Conservation (phyloP, 1,140 invertebrate species). For the Bilobella aurantiaca region DNA sequence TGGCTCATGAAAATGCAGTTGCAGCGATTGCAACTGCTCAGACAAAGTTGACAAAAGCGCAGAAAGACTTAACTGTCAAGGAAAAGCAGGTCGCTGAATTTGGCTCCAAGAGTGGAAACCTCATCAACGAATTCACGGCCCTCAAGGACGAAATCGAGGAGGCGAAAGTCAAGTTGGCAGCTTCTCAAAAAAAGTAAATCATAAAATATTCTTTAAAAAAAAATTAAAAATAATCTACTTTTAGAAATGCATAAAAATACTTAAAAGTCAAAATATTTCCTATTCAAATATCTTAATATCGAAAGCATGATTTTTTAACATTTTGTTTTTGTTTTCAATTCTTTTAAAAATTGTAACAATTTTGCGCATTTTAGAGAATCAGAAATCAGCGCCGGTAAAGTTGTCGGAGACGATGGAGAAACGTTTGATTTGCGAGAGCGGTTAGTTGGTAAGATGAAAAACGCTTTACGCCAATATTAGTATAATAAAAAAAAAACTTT, state of each 20-base stretch:
- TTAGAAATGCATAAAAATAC: too few species aligned
- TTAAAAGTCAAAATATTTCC: too few species aligned
- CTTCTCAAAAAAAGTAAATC: slow-evolving; percentile 20
- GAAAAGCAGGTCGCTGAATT: slow-evolving; percentile 54
- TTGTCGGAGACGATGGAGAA: slow-evolving; percentile 60
- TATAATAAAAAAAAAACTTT: too few species aligned
- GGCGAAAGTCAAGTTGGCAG: slow-evolving; percentile 47
- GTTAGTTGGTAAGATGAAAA: slow-evolving; percentile 55
- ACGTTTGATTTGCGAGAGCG: slow-evolving; percentile 80
- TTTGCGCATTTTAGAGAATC: slow-evolving; percentile 15
- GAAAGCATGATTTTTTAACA: too few species aligned
- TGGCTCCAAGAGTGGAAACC: slow-evolving; percentile 13
- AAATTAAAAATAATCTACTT: slow-evolving; percentile 2
- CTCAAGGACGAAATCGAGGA: slow-evolving; percentile 57
- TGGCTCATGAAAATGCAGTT: slow-evolving; percentile 55
- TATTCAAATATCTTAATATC: too few species aligned
- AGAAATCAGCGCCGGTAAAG: slow-evolving; percentile 17
- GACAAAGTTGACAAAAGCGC: slow-evolving; percentile 60
- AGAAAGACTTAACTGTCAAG: slow-evolving; percentile 52
- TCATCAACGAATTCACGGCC: slow-evolving; percentile 54
- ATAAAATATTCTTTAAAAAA: background rate
- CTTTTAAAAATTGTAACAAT: background rate
- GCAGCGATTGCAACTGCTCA: slow-evolving; percentile 57
- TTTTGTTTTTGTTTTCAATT: too few species aligned
- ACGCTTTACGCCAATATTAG: slow-evolving; percentile 12